Conservation (phyloP, 92 coral and sea anemone genomes). For the Zoanthus sociatus region DNA sequence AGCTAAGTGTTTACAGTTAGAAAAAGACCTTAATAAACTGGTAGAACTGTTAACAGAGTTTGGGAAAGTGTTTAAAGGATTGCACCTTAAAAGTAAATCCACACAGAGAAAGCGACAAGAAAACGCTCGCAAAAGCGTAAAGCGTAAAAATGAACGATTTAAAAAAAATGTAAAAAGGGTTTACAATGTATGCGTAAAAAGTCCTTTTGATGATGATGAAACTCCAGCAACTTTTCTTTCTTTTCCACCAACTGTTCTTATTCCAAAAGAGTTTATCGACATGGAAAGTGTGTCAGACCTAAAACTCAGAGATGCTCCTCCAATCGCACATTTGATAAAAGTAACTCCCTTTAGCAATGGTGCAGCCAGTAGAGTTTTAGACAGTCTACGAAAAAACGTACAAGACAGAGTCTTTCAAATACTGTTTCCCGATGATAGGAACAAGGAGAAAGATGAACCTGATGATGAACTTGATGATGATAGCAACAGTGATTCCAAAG, state of each 20-base stretch:
- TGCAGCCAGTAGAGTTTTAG: conserved; percentile 40
- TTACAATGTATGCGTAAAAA: conserved; percentile 46
- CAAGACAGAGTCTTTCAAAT: conserved; percentile 20
- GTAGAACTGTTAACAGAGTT: conserved; percentile 19
- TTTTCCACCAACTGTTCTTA: conserved; percentile 50
- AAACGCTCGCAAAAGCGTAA: conserved; percentile 49
- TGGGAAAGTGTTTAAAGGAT: conserved; percentile 39
- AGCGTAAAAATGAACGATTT: conserved; percentile 40
- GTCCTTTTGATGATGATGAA: conserved; percentile 37
- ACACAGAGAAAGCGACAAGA: conserved; percentile 32
- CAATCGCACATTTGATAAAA: conserved; percentile 46
- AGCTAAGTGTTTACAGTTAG: conserved; percentile 14
- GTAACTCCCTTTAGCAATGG: conserved; percentile 41
- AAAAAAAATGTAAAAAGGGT: conserved; percentile 53
- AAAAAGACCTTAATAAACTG: conserved; percentile 26
- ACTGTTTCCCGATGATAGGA: conserved; percentile 9
- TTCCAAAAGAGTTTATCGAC: conserved; percentile 40
- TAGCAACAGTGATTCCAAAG: conserved; percentile 12
- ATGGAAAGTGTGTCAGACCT: conserved; percentile 31
- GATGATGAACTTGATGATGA: conserved; percentile 16
- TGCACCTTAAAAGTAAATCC: conserved; percentile 22
- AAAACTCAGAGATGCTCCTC: conserved; percentile 23
- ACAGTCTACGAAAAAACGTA: conserved; percentile 42
- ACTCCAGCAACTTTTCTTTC: conserved; percentile 50
- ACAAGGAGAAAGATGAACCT: conserved; percentile 8